Base-by-base conservation (phyloP, 2,888 invertebrate species). In the Chrysodeixis includens region DNA sequence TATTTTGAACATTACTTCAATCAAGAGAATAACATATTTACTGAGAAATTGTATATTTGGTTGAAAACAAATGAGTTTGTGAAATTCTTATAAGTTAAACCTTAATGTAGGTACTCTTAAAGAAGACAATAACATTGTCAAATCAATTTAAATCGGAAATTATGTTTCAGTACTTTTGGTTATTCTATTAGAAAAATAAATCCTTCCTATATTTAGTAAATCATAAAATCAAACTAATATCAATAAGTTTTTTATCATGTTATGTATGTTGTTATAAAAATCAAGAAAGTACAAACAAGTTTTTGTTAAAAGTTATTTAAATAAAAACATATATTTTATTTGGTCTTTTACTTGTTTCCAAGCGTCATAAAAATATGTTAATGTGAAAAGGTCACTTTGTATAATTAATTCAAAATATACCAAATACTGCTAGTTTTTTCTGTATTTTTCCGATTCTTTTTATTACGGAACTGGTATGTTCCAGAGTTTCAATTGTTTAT, bases 171-270 rank as follows among this genome's bases (percentile, higher is more conserved):
- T 35, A 14, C 5, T 40, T 40, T n/a, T 14, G 7, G 5, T n/a
- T 35, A 14, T 2, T 35, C 14, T 12, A 14, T 3, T 35, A 32
- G 32, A 14, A 9, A 1, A 35, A 35, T 35, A 35, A 10, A 32
- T 30, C 6, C 12, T 14, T 16, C n/a, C 22, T 18, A 16, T 40
- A 20, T 32, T 22, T 16, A 40, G 56, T 14, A 32, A 71, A 69
- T 73, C 56, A 53, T 73, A 64, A 63, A 69, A 49, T 71, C 57
- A 5, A 12, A 30, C 1, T 35, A 35, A 46, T 49, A 20, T 32
- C 30, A 30, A 44, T 1, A 20, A 3, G 18, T 3, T 20, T 40
- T 40, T 40, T n/a, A 6, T 3, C n/a, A n/a, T n/a, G 5, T 5
- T n/a, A 40, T 35, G n/a, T 40, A n/a, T 40, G 0, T 5, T 40